Percentiles rank a stretch among this genome's conserved stretches.
Evolutionary conservation across 1,140 invertebrate genomes (phyloP).

Genomic region (Stenopsyche tienmushanensis): DNA sequence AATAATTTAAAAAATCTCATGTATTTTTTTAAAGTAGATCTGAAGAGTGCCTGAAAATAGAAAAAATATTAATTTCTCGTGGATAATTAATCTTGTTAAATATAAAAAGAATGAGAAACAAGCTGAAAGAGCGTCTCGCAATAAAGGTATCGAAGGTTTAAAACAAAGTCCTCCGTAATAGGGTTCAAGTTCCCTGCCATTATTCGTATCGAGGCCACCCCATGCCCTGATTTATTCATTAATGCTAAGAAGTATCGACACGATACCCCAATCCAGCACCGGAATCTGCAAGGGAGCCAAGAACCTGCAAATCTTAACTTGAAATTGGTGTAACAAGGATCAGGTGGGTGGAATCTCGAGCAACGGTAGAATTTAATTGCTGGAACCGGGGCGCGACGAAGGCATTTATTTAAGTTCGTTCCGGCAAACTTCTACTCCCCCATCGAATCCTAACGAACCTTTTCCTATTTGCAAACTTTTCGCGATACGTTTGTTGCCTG

Average conservation of each 20-base stretch:
- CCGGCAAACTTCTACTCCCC: slow-evolving; percentile 27
- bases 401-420: slow-evolving; percentile 40
- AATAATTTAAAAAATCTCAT: too few species aligned
- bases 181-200: not conserved
- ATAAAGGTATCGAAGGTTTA: too few species aligned
- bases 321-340: slow-evolving; percentile 27
- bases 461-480: slow-evolving; percentile 40
- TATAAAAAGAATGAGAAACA: too few species aligned
- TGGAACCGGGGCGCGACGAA: slow-evolving; percentile 33
- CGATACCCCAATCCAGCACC: slow-evolving; percentile 1
- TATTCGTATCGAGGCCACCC: not conserved
- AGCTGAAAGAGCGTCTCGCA: too few species aligned
- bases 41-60: too few species aligned
- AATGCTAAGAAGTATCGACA: slow-evolving; percentile 34
- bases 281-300: slow-evolving; percentile 14
- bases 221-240: slow-evolving; percentile 39
- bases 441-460: slow-evolving; percentile 39
- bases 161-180: too few species aligned
- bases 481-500: slow-evolving; percentile 37
- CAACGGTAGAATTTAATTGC: slow-evolving; percentile 42
- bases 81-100: too few species aligned
- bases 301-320: slow-evolving; percentile 30
- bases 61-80: too few species aligned
- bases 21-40: too few species aligned
- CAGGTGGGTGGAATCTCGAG: slow-evolving; percentile 32